Evolutionary conservation across 2,888 invertebrate species (phyloP).

Genomic region (Callosobruchus maculatus): DNA sequence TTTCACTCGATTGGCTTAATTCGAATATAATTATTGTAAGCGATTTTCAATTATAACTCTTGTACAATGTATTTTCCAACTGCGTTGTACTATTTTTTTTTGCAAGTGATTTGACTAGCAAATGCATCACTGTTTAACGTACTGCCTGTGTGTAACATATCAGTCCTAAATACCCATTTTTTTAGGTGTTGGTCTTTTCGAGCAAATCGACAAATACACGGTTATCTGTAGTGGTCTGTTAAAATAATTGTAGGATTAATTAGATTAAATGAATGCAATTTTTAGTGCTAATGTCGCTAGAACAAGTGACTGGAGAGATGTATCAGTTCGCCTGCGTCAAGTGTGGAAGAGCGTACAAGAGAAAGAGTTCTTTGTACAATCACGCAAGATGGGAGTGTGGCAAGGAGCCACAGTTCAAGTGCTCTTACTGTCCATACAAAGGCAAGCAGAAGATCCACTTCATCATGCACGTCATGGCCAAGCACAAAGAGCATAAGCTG

Average conservation of each 20-base stretch:
- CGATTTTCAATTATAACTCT: too few species aligned
- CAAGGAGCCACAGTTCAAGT: slow-evolving; percentile 33
- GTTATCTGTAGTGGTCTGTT: background rate
- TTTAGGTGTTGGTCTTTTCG: background rate
- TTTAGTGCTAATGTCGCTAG: slow-evolving; percentile 15
- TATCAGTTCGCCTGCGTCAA: slow-evolving; percentile 29
- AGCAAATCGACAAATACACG: background rate
- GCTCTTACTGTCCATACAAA: slow-evolving; percentile 39
- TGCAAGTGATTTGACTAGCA: too few species aligned
- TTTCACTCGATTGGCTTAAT: too few species aligned
- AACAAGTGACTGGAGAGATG: slow-evolving; percentile 21
- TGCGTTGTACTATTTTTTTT: too few species aligned
- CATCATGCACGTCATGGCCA: slow-evolving; percentile 44
- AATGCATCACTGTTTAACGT: too few species aligned
- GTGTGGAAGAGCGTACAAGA: slow-evolving; percentile 33
- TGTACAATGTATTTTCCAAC: too few species aligned
- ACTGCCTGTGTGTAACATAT: too few species aligned
- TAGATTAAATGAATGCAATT: background rate
- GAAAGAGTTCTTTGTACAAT: slow-evolving; percentile 34
- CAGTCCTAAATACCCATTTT: too few species aligned
- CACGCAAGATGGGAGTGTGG: slow-evolving; percentile 35
- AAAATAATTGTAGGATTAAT: background rate
- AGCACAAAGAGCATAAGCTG: slow-evolving; percentile 43
- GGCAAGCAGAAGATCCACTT: slow-evolving; percentile 44
- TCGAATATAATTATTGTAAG: too few species aligned